Evolutionary conservation across 2,797 vertebrate genomes (phyloP), one percentile per base, ranked within the genome.

Genomic region (Scolopax bukidnonensis): DNA sequence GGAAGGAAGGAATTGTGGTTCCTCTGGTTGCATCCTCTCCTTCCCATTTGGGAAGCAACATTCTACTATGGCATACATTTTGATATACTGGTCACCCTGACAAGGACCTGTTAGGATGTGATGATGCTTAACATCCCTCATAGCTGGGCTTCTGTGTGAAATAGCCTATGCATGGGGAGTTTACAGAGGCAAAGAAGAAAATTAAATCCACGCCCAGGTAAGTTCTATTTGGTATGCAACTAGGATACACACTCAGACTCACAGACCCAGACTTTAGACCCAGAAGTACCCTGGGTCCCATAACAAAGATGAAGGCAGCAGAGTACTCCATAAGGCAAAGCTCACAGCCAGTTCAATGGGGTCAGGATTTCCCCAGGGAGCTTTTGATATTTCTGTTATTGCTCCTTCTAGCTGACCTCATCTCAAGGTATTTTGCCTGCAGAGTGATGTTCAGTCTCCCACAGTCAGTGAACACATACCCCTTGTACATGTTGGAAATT

Each of bases 201-300:
- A 41, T 6, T 0, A 64, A 76, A 60, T 12, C 19, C 0, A 0
- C 13, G 30, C 4, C 24, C 32, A 47, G 24, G 5, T 65, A 43
- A 81, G n/a, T 65, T 16, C 36, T 78, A 2, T 76, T 65, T 18
- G 6, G 8, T 51, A 32, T 54, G 25, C 17, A 80, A 5, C n/a
- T 33, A 19, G 11, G 40, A 87, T 15, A 15, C 20, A 82, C 7
- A 2, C 54, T 69, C 43, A 2, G 5, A n/a, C 7, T 54, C 11
- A 13, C 30, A 85, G 59, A 43, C 17, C 27, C 59, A 23, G 2
- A 67, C 36, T 36, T 36, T 36, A 85, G 63, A 43, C 17, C 27
- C 59, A 23, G 2, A 67, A 43, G 43, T 20, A 40, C 19, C 17
- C 17, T 11, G 10, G 3, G 24, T 51, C 32, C 30, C 15, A 3